Conservation (phyloP, 2,797 vertebrate species). For the Dromococcyx pavoninus region DNA sequence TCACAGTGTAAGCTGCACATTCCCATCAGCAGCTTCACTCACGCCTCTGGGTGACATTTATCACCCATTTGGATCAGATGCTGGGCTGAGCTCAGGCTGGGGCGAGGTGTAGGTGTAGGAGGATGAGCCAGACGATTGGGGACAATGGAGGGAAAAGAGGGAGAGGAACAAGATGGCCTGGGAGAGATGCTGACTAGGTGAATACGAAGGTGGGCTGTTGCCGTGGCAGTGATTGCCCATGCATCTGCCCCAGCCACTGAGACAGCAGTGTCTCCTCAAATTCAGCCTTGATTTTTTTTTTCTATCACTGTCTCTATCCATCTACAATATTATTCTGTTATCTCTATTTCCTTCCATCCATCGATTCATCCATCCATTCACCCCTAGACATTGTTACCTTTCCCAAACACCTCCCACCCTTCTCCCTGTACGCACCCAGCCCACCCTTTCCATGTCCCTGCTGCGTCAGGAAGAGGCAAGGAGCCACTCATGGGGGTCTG, state of each 20-base stretch:
- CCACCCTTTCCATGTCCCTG: background rate
- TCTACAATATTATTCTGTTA: background rate
- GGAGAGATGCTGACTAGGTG: background rate
- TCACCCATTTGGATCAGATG: fast-evolving
- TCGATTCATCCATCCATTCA: background rate
- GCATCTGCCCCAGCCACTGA: fast-evolving
- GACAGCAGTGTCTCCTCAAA: background rate
- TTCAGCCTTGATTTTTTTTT: background rate
- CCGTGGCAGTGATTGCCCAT: background rate
- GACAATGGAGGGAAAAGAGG: background rate
- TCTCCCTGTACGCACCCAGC: background rate
- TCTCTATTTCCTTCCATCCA: background rate
- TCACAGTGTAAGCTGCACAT: background rate
- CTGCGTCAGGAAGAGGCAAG: background rate
- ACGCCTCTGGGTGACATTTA: background rate
- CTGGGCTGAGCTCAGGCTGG: background rate
- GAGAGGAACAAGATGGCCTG: background rate
- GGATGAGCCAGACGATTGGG: fast-evolving
- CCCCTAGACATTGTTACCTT: background rate
- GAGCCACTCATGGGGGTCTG: background rate
- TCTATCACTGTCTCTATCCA: background rate
- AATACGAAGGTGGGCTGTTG: background rate
- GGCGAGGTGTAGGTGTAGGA: fast-evolving
- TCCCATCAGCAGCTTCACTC: fast-evolving
- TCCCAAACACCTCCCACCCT: background rate